Conservation (phyloP, 2,888 invertebrate genomes). For the Leptarthrus brevirostris region DNA sequence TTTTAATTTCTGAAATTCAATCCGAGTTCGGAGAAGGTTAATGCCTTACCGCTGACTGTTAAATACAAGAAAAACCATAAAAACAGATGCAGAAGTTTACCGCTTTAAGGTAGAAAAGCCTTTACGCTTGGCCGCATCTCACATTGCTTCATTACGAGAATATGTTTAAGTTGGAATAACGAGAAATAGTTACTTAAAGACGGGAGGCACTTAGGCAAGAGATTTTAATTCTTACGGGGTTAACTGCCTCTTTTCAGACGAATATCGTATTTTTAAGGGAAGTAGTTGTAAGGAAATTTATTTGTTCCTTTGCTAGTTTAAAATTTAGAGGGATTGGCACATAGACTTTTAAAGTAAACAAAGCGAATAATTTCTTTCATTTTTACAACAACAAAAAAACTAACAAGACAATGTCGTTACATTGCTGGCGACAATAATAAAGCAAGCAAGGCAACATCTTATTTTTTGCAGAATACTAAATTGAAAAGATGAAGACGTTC, state of each 20-base stretch:
- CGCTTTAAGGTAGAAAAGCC: constrained; percentile 35
- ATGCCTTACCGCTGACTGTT: constrained; percentile 31
- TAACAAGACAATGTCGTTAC: no score
- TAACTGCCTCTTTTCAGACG: constrained; percentile 27
- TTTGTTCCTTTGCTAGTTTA: no score
- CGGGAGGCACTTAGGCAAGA: constrained; percentile 30
- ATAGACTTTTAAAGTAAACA: no score
- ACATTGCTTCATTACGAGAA: constrained; percentile 21
- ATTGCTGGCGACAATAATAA: no score
- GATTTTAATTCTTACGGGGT: constrained; percentile 30
- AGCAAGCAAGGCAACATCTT: no score
- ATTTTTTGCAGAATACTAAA: no score
- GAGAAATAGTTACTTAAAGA: no score
- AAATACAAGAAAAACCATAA: constrained; percentile 13
- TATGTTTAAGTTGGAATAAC: constrained; percentile 18
- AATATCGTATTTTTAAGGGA: no score
- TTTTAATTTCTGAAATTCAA: constrained; percentile 29
- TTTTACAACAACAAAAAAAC: no score
- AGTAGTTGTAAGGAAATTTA: no score
- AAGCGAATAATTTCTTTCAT: no score
- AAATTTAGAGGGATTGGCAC: no score
- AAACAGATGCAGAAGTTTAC: constrained; percentile 33
- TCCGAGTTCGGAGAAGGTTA: constrained; percentile 39
- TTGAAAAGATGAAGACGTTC: background rate
- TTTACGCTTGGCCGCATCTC: constrained; percentile 35